Percentiles rank a stretch among this genome's conserved stretches.
Evolutionary conservation across 2,888 invertebrate genomes (phyloP).

Genomic region (Sylvicola cinctus): DNA sequence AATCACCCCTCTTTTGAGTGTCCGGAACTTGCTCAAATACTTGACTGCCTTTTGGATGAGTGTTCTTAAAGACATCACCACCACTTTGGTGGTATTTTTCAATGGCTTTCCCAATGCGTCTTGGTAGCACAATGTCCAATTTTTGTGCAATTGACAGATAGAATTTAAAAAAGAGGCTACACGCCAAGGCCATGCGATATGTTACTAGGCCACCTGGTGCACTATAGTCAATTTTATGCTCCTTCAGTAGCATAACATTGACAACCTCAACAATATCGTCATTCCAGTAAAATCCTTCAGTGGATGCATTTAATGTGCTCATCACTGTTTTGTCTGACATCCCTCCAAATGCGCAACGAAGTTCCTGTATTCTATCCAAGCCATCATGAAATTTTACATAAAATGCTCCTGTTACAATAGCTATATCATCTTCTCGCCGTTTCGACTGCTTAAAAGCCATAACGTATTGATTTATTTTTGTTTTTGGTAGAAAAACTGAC

Average conservation of each 20-base stretch:
- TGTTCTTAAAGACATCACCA: slow-evolving; percentile 18
- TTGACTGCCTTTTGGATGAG: slow-evolving; percentile 18
- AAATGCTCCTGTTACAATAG: slow-evolving; percentile 78
- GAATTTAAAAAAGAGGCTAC: slow-evolving; percentile 55
- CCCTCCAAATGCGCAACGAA: slow-evolving; percentile 70
- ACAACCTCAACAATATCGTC: slow-evolving; percentile 36
- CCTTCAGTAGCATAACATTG: slow-evolving; percentile 41
- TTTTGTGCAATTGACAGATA: slow-evolving; percentile 37
- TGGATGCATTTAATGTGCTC: slow-evolving; percentile 35
- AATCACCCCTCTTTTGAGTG: no score
- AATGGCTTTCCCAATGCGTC: slow-evolving; percentile 13
- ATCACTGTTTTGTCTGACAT: slow-evolving; percentile 75
- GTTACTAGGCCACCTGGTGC: slow-evolving; percentile 71
- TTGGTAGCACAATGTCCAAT: slow-evolving; percentile 13
- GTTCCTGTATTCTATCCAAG: slow-evolving; percentile 34
- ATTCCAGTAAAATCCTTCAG: slow-evolving; percentile 42
- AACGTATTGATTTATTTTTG: slow-evolving; percentile 44
- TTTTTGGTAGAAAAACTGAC: slow-evolving; percentile 58
- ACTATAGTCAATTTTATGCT: slow-evolving; percentile 53
- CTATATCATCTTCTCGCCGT: slow-evolving; percentile 84
- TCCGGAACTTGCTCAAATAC: slow-evolving; percentile 33
- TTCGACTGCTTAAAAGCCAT: slow-evolving; percentile 81
- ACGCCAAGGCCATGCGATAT: slow-evolving; percentile 53
- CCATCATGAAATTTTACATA: slow-evolving; percentile 40
- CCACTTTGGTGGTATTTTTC: slow-evolving; percentile 22